These are phyloP conservation scores for Bubo bubo DNA, from an alignment of 2,113 vertebrate species.

Conservation along the genomic window DNA sequence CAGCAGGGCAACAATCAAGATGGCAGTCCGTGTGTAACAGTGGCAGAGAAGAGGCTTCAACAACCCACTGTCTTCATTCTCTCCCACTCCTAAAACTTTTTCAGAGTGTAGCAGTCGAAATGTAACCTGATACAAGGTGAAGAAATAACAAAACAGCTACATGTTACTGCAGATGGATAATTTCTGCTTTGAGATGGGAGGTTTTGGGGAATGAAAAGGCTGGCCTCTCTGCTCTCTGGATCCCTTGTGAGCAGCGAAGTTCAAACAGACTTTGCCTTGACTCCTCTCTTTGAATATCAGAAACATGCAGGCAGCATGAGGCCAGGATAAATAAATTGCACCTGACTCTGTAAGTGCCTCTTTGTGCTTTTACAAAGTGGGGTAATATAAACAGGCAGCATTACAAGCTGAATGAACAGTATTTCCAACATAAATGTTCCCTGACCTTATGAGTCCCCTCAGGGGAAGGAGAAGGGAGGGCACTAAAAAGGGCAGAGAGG, in stretches of 20 bases:
- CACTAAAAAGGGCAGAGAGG: not conserved
- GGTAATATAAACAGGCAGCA: not conserved
- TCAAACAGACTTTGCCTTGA: not conserved
- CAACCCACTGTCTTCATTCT: not conserved
- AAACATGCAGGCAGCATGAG: not conserved
- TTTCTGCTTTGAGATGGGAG: not conserved
- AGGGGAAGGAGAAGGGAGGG: not conserved
- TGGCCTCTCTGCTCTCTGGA: not conserved
- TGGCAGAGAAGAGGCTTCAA: not conserved
- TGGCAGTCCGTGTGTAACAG: not conserved
- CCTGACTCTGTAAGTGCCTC: not conserved
- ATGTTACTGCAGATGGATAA: not conserved
- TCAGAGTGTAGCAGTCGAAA: not conserved
- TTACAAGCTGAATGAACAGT: not conserved
- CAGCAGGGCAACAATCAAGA: not conserved
- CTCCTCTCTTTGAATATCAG: not conserved
- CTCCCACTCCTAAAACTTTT: not conserved
- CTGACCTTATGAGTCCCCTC: not conserved
- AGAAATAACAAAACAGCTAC: not conserved
- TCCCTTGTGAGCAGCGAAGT: not conserved
- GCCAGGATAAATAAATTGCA: conserved; percentile 35
- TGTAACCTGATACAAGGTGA: not conserved
- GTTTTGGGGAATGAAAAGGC: not conserved
- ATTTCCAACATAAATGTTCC: not conserved
- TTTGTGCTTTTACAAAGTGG: not conserved